Base-by-base conservation (phyloP, 2,888 invertebrate species). In the Thalpophila matura region DNA sequence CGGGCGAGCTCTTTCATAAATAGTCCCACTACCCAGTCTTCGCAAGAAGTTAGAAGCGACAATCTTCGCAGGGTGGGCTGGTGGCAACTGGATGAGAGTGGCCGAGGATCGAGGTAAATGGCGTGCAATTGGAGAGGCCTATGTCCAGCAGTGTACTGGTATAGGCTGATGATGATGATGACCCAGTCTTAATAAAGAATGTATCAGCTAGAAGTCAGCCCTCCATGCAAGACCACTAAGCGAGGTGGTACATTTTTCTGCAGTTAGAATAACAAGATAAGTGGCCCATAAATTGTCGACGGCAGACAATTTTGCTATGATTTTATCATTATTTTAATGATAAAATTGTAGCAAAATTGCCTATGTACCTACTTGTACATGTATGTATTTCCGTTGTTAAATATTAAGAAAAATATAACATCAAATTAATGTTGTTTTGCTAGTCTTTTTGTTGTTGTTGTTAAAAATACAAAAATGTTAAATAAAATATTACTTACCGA, bases 281-380 rank as follows among this genome's bases (percentile, higher is more conserved):
- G 74, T 46, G 69, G 50, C 10, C 40, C 42, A 74, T n/a, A n/a
- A n/a, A n/a, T 77, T 74, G 57, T 59, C 57, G 61, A 35, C 53
- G 40, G 47, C 20, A 56, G 72, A 56, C 60, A 50, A 60, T 35
- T 55, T 64, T 47, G 46, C 45, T 22, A 56, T 58, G 49, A 79
- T 77, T 79, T 66, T 50, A 60, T 77, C 69, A 79, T 77, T 68
- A 77, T 54, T 46, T 33, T 79, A 77, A 77, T 79, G 60, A 58
- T 60, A 40, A 65, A 59, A 71, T 77, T 60, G 58, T 49, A 9
- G 47, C 56, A n/a, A 58, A 77, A 72, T 64, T 47, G 57, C 27
- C 24, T 9, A 43, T 47, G 67, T 42, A 29, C n/a, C n/a, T n/a
- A n/a, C 42, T 14, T 26, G 22, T 31, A 7, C 35, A 31, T 18